Base-by-base conservation (phyloP, 2,797 vertebrate species). In the Buphagus erythrorhynchus region DNA sequence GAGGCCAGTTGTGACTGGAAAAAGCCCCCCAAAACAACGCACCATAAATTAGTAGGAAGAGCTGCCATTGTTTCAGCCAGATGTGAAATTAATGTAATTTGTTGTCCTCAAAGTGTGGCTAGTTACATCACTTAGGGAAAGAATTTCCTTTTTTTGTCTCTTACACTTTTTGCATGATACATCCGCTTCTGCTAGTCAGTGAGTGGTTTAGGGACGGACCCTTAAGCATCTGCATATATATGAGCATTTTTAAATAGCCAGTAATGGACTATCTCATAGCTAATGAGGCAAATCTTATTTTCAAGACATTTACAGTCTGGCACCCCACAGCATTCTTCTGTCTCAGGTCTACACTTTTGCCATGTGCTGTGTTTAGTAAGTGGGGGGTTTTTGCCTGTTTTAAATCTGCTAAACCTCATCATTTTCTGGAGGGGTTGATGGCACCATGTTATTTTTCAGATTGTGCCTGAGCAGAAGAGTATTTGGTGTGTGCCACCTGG, bases 21-120 rank as follows among this genome's bases (percentile, higher is more conserved):
- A 74, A 51, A 45, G 7, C 0, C 4, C 17, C 31, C 12, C 3
- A 4, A 45, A 38, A 9, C 52, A 59, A 67, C 14, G 0, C 3
- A 46, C 16, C 31, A 22, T 28, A 40, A 73, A 66, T 45, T 49
- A 13, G 6, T 20, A 76, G 36, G 43, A 93, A 90, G 40, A 76
- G 22, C 51, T 75, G 59, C 67, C 20, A 58, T 43, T 79, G 18
- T 16, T 62, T 38, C 40, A 94, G 43, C 42, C 68, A 77, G 61
- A 59, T 49, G 57, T 63, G 65, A 86, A 42, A 20, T 54, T 38
- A 0, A 1, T 29, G 31, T 51, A 35, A 72, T 66, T 68, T 69
- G 28, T 43, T 55, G 31, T 80, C 26, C 52, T 88, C 43, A 10
- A 51, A 71, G 10, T 38, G 38, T 26, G 28, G 25, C 8, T 52